These are phyloP conservation scores for Globodera rostochiensis DNA, from an alignment of 1,140 invertebrate species.

Conservation along the genomic window DNA sequence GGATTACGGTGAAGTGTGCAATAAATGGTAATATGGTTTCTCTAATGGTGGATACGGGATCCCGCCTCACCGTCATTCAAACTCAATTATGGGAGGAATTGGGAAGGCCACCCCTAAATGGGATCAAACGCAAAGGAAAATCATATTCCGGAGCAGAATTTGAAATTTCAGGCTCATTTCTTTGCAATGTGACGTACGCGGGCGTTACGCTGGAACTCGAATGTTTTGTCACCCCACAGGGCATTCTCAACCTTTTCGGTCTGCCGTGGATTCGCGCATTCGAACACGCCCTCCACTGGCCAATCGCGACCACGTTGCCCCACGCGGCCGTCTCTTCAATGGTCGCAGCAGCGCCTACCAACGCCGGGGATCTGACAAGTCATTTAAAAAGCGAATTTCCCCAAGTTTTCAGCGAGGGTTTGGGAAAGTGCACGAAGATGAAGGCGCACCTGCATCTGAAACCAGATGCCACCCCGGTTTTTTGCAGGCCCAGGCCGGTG, in stretches of 20 bases:
- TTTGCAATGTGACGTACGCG: no score
- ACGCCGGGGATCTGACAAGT: not conserved
- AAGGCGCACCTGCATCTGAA: slow-evolving; percentile 49
- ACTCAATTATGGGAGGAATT: no score
- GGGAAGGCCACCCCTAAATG: no score
- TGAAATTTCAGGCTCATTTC: no score
- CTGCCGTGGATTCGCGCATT: not conserved
- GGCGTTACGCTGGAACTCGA: no score
- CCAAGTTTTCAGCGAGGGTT: not conserved
- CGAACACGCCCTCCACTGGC: not conserved
- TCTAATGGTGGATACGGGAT: not conserved
- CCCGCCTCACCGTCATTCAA: not conserved
- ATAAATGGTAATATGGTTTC: not conserved
- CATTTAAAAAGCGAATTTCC: not conserved
- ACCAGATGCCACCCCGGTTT: slow-evolving; percentile 30
- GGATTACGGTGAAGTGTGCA: not conserved
- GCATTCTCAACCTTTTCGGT: not conserved
- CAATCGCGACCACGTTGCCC: not conserved
- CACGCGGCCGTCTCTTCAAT: not conserved
- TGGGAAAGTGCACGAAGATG: slow-evolving; percentile 41
- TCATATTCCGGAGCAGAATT: no score
- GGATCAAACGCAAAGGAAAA: no score
- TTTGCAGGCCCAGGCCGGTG: slow-evolving; percentile 51
- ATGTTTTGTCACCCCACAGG: not conserved
- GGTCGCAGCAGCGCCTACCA: not conserved